Conservation (phyloP, 2,797 vertebrate genomes). For the Notoglanidium macrostoma region DNA sequence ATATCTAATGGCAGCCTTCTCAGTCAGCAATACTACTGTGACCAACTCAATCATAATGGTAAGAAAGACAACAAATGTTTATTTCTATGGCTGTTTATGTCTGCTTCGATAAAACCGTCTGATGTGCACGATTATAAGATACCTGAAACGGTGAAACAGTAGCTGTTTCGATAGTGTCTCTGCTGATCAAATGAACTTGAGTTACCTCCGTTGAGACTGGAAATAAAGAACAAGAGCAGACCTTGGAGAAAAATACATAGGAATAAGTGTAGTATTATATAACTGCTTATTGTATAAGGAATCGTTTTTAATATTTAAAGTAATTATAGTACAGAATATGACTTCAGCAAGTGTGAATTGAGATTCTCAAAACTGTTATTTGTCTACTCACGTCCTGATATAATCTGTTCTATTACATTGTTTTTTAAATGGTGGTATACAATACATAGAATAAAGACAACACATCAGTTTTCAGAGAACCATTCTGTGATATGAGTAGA, state of each 20-base stretch:
- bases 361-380: too few species aligned
- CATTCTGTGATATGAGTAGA: background rate
- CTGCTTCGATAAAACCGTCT: background rate
- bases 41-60: conserved; percentile 81
- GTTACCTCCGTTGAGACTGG: background rate
- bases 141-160: background rate
- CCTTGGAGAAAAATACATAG: background rate
- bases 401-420: background rate
- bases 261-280: background rate
- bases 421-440: background rate
- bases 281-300: background rate
- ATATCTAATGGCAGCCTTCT: conserved; percentile 76
- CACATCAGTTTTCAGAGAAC: background rate
- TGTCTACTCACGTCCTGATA: background rate
- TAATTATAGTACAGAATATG: background rate
- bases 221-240: background rate
- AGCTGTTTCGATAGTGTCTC: background rate
- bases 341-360: background rate
- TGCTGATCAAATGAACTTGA: background rate
- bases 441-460: background rate
- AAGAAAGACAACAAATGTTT: conserved; percentile 55
- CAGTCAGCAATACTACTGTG: conserved; percentile 71
- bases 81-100: background rate
- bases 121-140: background rate
- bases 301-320: background rate